phyloP scores from a whole-genome alignment of 2,797 vertebrate species.

The Heteromormyrus szaboi region DNA sequence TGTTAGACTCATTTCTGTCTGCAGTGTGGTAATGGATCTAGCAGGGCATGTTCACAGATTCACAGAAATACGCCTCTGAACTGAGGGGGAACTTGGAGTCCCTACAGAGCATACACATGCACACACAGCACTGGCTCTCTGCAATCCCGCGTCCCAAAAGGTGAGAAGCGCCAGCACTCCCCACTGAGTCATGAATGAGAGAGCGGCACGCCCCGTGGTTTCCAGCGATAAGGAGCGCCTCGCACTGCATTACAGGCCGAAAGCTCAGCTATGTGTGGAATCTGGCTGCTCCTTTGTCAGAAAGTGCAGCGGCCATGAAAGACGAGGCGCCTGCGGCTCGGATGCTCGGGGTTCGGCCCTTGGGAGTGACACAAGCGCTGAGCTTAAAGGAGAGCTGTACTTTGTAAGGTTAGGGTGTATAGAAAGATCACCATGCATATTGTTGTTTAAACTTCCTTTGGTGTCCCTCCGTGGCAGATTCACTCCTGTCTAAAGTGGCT shows the following conservation, averaged over 20 bases:
- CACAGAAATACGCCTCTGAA: not conserved
- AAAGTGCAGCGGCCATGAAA: not conserved
- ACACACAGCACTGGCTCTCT: not conserved
- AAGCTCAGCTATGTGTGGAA: not conserved
- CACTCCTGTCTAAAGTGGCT: not conserved
- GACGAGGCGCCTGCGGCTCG: not conserved
- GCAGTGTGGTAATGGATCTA: not conserved
- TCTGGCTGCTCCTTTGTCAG: not conserved
- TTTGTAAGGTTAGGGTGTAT: not conserved
- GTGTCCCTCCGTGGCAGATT: not conserved
- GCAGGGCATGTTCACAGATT: not conserved
- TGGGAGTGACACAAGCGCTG: not conserved
- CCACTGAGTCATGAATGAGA: not conserved
- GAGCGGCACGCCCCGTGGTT: not conserved
- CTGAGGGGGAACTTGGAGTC: not conserved
- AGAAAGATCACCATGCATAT: not conserved
- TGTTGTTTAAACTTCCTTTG: not conserved
- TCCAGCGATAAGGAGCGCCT: not conserved
- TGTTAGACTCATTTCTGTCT: not conserved
- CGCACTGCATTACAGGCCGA: not conserved
- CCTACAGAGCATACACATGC: not conserved
- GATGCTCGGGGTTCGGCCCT: not conserved
- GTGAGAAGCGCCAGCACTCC: not conserved
- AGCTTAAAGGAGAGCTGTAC: not conserved
- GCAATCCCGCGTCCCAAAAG: not conserved